Evolutionary conservation across 2,888 invertebrate genomes (phyloP), one percentile per base, ranked within the genome.

Genomic region (Latrodectus hesperus): DNA sequence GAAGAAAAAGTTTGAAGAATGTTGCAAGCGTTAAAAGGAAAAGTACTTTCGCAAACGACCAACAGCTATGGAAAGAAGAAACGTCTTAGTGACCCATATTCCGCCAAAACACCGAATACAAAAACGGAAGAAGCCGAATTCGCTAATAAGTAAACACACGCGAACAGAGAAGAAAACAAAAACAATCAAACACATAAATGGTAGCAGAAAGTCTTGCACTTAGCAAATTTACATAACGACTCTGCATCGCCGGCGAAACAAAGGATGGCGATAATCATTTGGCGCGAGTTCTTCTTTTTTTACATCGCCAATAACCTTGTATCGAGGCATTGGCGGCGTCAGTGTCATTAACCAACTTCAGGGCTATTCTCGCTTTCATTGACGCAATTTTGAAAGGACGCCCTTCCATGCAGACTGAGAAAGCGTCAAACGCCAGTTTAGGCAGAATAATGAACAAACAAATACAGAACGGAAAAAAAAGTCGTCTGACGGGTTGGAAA

Each of bases 281-380:
- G 83, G 83, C 83, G 83, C 76, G 72, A 64, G 49, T 79, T 76
- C 64, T 26, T 72, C 51, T 60, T 38, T 38, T 71, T 65, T 14
- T 78, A 67, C 60, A 38, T 55, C 77, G 77, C 70, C 84, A 77
- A 75, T 84, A 84, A 84, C 84, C 84, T 84, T 84, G 84, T 84
- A 77, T 73, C 65, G 78, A 84, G 84, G 77, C 84, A 84, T 84
- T 84, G 84, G 77, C 74, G 81, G 81, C 64, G 70, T 67, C 16
- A 65, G 78, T 73, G 84, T 84, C 84, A 84, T 84, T 78, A 84
- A 84, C 84, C 84, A 84, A 53, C 78, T 84, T 84, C 84, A 84
- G 84, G 84, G 84, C 67, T 81, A 65, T 81, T 78, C 78, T 77
- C 76, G 77, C 84, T 77, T 78, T 84, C 84, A 67, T 78, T 83